A percentile compares a stretch with the other conserved stretches of the same genome.
phyloP scores from a whole-genome alignment of 2,113 vertebrate genomes.

The Acanthochromis polyacanthus region DNA sequence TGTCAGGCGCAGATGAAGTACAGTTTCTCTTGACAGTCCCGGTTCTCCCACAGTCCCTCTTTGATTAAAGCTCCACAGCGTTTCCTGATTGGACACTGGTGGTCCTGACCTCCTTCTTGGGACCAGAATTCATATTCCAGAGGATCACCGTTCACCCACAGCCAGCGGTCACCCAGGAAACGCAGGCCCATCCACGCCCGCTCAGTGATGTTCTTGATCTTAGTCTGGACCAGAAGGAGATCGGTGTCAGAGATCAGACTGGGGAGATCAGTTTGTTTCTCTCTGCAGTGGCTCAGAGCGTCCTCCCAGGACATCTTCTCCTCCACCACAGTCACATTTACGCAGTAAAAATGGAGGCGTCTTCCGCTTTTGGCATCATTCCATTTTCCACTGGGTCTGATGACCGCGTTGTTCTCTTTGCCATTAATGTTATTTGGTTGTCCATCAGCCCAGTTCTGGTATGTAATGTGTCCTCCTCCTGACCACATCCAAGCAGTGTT shows the following conservation, averaged over 20 bases:
- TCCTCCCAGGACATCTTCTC: constrained; percentile 47
- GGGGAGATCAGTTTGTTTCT: not conserved
- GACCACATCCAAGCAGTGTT: constrained; percentile 29
- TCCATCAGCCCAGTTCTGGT: accelerated
- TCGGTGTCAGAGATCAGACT: constrained; percentile 16
- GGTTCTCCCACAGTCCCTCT: constrained; percentile 27
- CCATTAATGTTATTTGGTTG: not conserved
- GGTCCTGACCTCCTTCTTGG: not conserved
- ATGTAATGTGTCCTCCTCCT: not conserved
- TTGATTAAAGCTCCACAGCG: constrained; percentile 47
- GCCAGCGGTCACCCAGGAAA: too few species aligned
- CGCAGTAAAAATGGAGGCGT: not conserved
- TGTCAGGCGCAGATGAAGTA: constrained; percentile 30
- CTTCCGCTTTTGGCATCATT: accelerated
- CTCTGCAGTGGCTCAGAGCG: constrained; percentile 52
- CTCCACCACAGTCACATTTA: too few species aligned
- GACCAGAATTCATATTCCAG: not conserved
- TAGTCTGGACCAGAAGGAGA: too few species aligned
- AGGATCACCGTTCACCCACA: too few species aligned
- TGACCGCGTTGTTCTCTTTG: accelerated
- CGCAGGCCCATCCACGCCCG: too few species aligned
- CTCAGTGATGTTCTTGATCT: not conserved
- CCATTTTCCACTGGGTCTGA: accelerated
- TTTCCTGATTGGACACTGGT: not conserved
- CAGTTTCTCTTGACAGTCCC: constrained; percentile 36